Evolutionary conservation across 2,888 invertebrate species (phyloP).

Genomic region (Zaprionus obscuricornis): DNA sequence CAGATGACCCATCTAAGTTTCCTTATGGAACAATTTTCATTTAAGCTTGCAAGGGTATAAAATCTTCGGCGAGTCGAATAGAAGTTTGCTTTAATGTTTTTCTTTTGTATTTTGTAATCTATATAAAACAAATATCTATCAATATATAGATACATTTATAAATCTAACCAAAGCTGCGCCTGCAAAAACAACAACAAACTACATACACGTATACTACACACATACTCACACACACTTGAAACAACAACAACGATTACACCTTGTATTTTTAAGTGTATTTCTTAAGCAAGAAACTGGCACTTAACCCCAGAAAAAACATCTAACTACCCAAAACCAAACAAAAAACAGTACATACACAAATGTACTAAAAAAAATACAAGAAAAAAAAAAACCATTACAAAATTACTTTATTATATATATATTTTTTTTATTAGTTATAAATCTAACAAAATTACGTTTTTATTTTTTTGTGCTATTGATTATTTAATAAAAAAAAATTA

Average conservation of each 20-base stretch:
- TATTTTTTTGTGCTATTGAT: slow-evolving; percentile 10
- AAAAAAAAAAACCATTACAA: too few relatives aligned
- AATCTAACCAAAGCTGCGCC: slow-evolving; percentile 54
- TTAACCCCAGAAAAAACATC: too few relatives aligned
- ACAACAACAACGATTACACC: slow-evolving; percentile 9
- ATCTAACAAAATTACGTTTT: slow-evolving; percentile 16
- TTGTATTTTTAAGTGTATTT: too few relatives aligned
- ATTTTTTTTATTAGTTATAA: slow-evolving; percentile 2
- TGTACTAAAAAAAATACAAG: too few relatives aligned
- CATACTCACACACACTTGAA: not conserved
- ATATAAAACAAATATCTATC: slow-evolving; percentile 4
- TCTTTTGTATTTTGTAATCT: slow-evolving; percentile 36
- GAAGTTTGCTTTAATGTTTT: slow-evolving; percentile 31
- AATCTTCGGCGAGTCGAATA: too few relatives aligned
- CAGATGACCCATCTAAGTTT: too few relatives aligned
- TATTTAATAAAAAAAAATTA: slow-evolving; percentile 7
- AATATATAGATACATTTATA: slow-evolving; percentile 4
- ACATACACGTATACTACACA: slow-evolving; percentile 9
- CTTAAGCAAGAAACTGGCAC: too few relatives aligned
- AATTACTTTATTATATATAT: slow-evolving; percentile 16
- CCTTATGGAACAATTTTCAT: too few relatives aligned
- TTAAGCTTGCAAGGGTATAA: too few relatives aligned
- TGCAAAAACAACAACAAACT: slow-evolving; percentile 58
- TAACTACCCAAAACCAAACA: too few relatives aligned
- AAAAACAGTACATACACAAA: too few relatives aligned